Percentiles rank a stretch among this genome's conserved stretches.
Evolutionary conservation across 2,113 vertebrate genomes (phyloP).

Genomic region (Acrocephalus arundinaceus): DNA sequence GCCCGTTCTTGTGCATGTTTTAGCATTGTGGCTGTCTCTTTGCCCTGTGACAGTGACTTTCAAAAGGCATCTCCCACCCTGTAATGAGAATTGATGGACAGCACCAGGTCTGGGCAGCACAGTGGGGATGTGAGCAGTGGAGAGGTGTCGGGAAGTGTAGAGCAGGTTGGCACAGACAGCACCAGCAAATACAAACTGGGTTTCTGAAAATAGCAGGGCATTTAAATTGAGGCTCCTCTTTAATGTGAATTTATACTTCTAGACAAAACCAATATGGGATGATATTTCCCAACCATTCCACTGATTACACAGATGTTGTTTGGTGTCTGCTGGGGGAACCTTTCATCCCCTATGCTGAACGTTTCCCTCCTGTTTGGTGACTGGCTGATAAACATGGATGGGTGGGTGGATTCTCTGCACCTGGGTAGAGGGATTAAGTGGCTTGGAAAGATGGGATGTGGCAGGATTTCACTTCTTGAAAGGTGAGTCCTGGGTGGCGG

Average conservation of each 20-base stretch:
- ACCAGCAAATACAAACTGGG: background rate
- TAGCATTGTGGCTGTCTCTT: background rate
- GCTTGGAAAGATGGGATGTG: background rate
- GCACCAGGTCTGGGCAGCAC: background rate
- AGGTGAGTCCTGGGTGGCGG: background rate
- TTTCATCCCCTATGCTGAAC: accelerated
- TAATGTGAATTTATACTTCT: background rate
- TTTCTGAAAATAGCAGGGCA: background rate
- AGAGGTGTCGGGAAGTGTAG: background rate
- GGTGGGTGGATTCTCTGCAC: background rate
- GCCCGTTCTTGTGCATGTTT: background rate
- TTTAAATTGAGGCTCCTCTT: background rate
- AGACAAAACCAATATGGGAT: background rate
- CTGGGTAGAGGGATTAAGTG: background rate
- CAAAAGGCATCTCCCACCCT: background rate
- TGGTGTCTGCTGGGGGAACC: background rate
- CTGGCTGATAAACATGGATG: background rate
- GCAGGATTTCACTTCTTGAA: background rate
- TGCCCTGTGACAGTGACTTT: background rate
- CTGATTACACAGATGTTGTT: background rate
- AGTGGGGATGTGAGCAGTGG: background rate
- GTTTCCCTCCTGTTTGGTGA: background rate
- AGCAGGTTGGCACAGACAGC: background rate
- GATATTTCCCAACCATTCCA: background rate
- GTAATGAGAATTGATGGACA: background rate